phyloP scores from a whole-genome alignment of 2,888 invertebrate species.

The Drosophila rellima region DNA sequence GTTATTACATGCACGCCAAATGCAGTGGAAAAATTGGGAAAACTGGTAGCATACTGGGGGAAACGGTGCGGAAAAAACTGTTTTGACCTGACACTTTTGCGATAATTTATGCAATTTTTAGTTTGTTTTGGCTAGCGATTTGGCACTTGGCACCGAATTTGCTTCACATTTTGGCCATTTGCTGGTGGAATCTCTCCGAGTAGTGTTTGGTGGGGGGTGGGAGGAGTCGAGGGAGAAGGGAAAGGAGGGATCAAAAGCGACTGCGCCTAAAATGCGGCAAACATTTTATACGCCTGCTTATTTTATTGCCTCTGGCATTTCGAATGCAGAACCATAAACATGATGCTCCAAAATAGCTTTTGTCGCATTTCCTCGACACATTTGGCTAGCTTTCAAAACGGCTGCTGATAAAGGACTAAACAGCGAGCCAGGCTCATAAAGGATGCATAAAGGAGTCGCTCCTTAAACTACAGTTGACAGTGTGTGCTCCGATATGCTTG shows the following conservation, averaged over 20 bases:
- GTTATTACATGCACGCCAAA: slow-evolving; percentile 59
- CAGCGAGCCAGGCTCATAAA: background rate
- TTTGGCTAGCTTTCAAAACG: slow-evolving; percentile 66
- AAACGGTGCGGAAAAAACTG: slow-evolving; percentile 13
- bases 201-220: too few relatives aligned
- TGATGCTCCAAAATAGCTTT: slow-evolving; percentile 55
- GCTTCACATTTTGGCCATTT: slow-evolving; percentile 2
- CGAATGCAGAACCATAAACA: slow-evolving; percentile 62
- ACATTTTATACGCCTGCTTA: slow-evolving; percentile 55
- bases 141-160: slow-evolving; percentile 52
- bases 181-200: background rate
- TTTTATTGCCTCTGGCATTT: slow-evolving; percentile 57
- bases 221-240: too few relatives aligned
- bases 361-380: slow-evolving; percentile 67
- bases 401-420: slow-evolving; percentile 21
- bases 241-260: background rate
- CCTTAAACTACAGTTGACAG: slow-evolving; percentile 3
- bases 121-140: slow-evolving; percentile 53
- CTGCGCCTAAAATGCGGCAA: slow-evolving; percentile 72
- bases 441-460: background rate
- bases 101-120: slow-evolving; percentile 71
- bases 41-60: slow-evolving; percentile 18
- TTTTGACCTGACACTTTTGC: slow-evolving; percentile 41
- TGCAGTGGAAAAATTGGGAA: slow-evolving; percentile 60
- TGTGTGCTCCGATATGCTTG: slow-evolving; percentile 8